Evolutionary conservation across 2,888 invertebrate genomes (phyloP).

Genomic region (Drosophila buzzatii): DNA sequence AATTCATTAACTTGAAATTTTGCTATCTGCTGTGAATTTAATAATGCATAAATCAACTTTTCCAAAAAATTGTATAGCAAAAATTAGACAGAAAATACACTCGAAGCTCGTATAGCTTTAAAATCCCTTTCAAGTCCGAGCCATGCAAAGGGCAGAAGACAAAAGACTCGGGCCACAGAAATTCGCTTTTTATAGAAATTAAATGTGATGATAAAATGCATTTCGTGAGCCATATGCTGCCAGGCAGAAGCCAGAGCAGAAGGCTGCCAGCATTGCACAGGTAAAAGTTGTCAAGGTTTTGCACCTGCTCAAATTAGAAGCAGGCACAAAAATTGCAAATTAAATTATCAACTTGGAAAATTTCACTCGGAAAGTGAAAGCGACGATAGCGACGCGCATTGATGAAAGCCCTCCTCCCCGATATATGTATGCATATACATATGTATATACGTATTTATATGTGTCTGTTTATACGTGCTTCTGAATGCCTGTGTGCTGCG

Average conservation of each 20-base stretch:
- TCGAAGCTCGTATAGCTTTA: neutral
- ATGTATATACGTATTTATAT: neutral
- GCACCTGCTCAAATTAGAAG: slow-evolving; percentile 70
- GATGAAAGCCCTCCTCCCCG: slow-evolving; percentile 44
- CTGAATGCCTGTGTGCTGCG: slow-evolving; percentile 5
- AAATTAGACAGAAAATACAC: neutral
- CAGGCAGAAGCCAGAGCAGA: neutral
- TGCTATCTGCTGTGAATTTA: slow-evolving; percentile 3
- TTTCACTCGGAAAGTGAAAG: slow-evolving; percentile 45
- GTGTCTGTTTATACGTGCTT: slow-evolving; percentile 17
- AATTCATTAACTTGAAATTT: slow-evolving; percentile 13
- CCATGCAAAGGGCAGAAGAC: neutral
- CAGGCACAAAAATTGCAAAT: slow-evolving; percentile 68
- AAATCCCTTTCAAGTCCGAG: neutral
- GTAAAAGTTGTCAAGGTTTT: slow-evolving; percentile 64
- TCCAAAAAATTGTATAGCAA: neutral
- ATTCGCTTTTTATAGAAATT: slow-evolving; percentile 23
- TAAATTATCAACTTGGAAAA: slow-evolving; percentile 76
- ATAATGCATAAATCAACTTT: neutral
- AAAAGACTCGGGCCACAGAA: slow-evolving; percentile 6
- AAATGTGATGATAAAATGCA: slow-evolving; percentile 52
- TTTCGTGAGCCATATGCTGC: slow-evolving; percentile 23
- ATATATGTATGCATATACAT: neutral
- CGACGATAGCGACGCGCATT: slow-evolving; percentile 43
- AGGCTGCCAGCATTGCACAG: slow-evolving; percentile 6